Conservation (phyloP, 2,797 vertebrate species). For the Cyclopterus lumpus region DNA sequence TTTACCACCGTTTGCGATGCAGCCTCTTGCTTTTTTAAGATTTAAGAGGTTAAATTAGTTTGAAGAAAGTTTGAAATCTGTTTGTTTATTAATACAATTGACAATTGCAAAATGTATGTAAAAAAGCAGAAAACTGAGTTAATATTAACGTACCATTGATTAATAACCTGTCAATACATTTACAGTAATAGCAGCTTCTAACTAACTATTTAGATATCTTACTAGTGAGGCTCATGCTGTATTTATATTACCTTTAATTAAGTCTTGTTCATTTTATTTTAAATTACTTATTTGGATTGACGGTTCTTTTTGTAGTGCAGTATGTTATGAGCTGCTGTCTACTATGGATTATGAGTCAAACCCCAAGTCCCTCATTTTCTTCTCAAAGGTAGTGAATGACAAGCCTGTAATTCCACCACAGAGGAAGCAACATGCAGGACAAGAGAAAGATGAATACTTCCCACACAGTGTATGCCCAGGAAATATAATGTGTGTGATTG, state of each 20-base stretch:
- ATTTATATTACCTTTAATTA: constrained; percentile 19
- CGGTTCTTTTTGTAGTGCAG: constrained; percentile 25
- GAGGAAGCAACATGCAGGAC: constrained; percentile 7
- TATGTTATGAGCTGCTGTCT: constrained; percentile 17
- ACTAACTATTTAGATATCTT: background rate
- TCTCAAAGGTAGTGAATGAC: constrained; percentile 36
- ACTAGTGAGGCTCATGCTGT: background rate
- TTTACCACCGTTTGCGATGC: background rate
- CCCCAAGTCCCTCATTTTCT: constrained; percentile 6
- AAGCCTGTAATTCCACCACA: constrained; percentile 29
- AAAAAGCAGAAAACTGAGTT: background rate
- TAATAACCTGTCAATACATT: background rate
- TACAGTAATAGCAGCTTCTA: constrained; percentile 3
- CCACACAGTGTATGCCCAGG: constrained; percentile 41
- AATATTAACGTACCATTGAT: background rate
- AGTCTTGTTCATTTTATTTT: constrained; percentile 15
- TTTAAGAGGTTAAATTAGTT: background rate
- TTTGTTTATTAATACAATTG: background rate
- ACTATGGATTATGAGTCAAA: constrained; percentile 34
- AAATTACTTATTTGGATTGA: constrained; percentile 8
- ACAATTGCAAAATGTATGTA: background rate
- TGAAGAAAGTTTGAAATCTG: background rate
- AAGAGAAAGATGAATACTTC: constrained; percentile 50
- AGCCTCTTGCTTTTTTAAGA: background rate
- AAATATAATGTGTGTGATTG: constrained; percentile 46